Conservation (phyloP, 1,140 invertebrate genomes). For the Ostrea edulis region DNA sequence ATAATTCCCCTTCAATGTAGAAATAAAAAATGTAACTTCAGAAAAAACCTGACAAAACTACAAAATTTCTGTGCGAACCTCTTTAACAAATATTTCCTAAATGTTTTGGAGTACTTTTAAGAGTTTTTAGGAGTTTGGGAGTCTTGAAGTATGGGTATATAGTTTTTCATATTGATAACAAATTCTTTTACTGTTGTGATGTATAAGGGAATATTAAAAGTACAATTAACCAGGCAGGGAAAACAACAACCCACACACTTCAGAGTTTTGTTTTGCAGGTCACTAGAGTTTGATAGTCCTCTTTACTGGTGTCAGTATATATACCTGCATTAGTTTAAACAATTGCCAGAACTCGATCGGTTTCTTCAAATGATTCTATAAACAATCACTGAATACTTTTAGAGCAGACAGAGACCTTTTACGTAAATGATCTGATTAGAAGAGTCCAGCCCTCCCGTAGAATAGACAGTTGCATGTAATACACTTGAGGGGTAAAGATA, state of each 20-base stretch:
- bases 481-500: constrained; percentile 7
- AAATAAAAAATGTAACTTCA: too few relatives aligned
- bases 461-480: constrained; percentile 4
- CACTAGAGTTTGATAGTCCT: background rate
- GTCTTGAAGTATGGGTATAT: too few relatives aligned
- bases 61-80: too few relatives aligned
- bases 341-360: background rate
- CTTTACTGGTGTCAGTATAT: background rate
- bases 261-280: background rate
- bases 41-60: too few relatives aligned
- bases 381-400: background rate
- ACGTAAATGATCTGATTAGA: constrained; percentile 14
- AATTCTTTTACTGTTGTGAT: too few relatives aligned
- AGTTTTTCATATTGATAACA: too few relatives aligned
- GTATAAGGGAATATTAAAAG: too few relatives aligned
- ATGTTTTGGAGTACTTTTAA: too few relatives aligned
- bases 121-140: too few relatives aligned
- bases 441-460: background rate
- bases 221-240: background rate
- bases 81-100: too few relatives aligned
- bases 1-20: too few relatives aligned
- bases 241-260: background rate
- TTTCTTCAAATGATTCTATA: background rate
- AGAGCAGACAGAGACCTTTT: background rate
- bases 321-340: background rate